phyloP scores from a whole-genome alignment of 2,113 vertebrate genomes.

The Sinocyclocheilus maitianheensis region DNA sequence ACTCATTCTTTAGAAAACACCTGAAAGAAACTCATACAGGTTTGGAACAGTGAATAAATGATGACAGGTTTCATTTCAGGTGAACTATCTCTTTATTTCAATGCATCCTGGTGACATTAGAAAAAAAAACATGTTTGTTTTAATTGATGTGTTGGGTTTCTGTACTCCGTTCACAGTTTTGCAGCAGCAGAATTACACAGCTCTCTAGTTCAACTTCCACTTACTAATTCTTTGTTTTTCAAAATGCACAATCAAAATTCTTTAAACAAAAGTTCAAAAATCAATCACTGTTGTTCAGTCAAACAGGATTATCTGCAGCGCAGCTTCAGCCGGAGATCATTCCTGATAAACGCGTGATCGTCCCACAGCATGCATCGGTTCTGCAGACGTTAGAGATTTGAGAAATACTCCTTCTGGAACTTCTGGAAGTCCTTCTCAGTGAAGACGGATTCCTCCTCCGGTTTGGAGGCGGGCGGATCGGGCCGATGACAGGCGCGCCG shows the following conservation, averaged over 20 bases:
- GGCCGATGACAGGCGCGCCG: conserved; percentile 59
- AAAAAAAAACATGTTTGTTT: too few species aligned
- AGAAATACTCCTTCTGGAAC: conserved; percentile 79
- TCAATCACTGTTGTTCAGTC: background rate
- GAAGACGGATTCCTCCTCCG: conserved; percentile 67
- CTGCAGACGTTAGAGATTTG: background rate
- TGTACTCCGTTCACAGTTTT: background rate
- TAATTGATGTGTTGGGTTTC: background rate
- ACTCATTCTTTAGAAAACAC: background rate
- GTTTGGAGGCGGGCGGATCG: conserved; percentile 25
- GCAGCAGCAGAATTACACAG: background rate
- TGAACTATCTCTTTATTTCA: background rate
- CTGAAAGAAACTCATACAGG: too few species aligned
- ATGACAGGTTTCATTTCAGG: background rate
- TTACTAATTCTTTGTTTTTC: background rate
- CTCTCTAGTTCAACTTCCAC: background rate
- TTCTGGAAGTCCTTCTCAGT: conserved; percentile 76
- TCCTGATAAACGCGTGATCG: background rate
- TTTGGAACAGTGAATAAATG: background rate
- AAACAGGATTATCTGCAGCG: background rate
- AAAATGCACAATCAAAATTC: background rate
- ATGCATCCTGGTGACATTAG: too few species aligned
- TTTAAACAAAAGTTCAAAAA: background rate
- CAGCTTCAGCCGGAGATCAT: too few species aligned
- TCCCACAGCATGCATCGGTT: background rate